Evolutionary conservation across 2,797 vertebrate genomes (phyloP).

Genomic region (Distichodus sexfasciatus): DNA sequence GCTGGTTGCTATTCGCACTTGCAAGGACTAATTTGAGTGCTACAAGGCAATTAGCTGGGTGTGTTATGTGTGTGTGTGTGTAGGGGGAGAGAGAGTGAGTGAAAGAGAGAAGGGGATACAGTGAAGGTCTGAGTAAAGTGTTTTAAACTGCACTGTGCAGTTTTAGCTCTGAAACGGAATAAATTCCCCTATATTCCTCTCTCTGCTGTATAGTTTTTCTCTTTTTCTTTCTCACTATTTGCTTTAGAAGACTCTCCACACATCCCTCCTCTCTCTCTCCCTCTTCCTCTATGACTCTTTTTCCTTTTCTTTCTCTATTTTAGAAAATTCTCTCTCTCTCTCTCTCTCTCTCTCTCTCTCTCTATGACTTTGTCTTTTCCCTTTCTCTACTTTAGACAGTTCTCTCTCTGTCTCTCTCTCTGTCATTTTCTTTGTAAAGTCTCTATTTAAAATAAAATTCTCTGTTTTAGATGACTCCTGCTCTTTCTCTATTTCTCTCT

Average conservation of each 20-base stretch:
- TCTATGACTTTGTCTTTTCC: too few species aligned
- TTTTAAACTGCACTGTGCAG: background rate
- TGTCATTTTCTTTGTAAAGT: too few species aligned
- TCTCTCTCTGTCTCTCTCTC: too few species aligned
- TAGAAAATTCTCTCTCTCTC: background rate
- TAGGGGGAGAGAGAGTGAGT: background rate
- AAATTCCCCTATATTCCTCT: too few species aligned
- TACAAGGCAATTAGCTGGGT: constrained; percentile 9
- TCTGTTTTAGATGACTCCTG: too few species aligned
- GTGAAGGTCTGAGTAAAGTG: background rate
- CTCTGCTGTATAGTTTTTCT: too few species aligned
- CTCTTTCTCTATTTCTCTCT: too few species aligned
- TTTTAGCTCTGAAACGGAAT: too few species aligned
- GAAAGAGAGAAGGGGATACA: background rate
- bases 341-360: background rate
- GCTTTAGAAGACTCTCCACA: background rate
- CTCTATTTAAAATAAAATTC: too few species aligned
- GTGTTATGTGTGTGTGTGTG: constrained; percentile 6
- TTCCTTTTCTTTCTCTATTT: background rate
- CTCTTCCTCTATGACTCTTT: background rate
- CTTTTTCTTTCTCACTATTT: background rate
- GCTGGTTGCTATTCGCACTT: constrained; percentile 8
- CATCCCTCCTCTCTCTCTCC: background rate
- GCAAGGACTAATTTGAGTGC: constrained; percentile 16
- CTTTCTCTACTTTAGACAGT: too few species aligned